These are phyloP conservation scores for Caenorhabditis virilis DNA, from an alignment of 2,888 invertebrate species.

Conservation along the genomic window DNA sequence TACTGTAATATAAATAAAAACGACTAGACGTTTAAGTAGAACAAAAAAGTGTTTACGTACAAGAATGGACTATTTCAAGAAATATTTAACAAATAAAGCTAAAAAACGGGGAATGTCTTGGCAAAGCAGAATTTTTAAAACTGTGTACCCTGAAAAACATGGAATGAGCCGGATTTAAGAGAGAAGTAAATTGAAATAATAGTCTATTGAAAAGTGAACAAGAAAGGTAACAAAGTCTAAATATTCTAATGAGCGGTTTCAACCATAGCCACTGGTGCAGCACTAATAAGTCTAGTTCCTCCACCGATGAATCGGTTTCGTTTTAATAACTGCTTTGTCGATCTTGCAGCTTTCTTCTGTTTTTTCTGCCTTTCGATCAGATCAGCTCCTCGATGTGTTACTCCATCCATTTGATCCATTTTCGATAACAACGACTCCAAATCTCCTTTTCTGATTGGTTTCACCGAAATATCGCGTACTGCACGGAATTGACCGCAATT, in stretches of 20 bases:
- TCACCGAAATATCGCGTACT: constrained; percentile 93
- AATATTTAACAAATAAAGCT: no score
- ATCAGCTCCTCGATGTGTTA: constrained; percentile 67
- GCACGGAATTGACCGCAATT: constrained; percentile 97
- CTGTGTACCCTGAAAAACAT: no score
- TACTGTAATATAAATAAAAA: background rate
- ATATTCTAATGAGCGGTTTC: constrained; percentile 27
- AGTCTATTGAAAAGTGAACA: background rate
- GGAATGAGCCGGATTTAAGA: background rate
- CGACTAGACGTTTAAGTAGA: no score
- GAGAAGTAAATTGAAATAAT: background rate
- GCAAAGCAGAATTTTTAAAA: background rate
- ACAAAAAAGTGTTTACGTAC: background rate
- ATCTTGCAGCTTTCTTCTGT: constrained; percentile 64
- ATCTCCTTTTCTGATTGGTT: constrained; percentile 78
- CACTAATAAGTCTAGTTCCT: constrained; percentile 39
- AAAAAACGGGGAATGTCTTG: background rate
- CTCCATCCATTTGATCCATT: constrained; percentile 66
- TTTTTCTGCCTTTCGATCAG: constrained; percentile 66
- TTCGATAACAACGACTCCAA: constrained; percentile 61
- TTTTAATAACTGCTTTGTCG: constrained; percentile 62
- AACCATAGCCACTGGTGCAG: constrained; percentile 30
- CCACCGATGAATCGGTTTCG: constrained; percentile 59
- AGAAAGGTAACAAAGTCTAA: background rate
- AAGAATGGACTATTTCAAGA: background rate